phyloP scores from a whole-genome alignment of 2,797 vertebrate genomes.

The Smutsia temminckii region DNA sequence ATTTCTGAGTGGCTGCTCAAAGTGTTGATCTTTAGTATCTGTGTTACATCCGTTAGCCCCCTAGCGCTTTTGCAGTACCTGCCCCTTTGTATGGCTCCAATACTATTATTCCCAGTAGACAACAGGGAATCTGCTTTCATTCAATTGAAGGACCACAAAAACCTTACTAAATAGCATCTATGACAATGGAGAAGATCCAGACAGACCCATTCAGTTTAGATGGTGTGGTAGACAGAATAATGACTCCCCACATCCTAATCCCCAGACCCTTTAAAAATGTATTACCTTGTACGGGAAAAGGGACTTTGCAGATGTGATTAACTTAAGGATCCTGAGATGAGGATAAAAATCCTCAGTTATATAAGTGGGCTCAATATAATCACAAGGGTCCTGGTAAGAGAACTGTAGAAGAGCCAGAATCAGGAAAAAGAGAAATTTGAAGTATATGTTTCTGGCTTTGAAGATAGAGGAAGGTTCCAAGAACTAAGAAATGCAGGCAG shows the following conservation, averaged over 20 bases:
- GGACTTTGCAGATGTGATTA: background rate
- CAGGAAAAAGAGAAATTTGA: background rate
- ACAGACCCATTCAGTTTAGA: background rate
- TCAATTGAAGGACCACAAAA: background rate
- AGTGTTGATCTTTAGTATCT: background rate
- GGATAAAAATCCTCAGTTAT: background rate
- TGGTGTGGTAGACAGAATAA: background rate
- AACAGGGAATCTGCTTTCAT: background rate
- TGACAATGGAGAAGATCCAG: background rate
- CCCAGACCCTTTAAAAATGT: background rate
- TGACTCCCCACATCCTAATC: background rate
- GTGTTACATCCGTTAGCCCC: background rate
- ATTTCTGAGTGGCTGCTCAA: background rate
- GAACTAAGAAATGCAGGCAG: background rate
- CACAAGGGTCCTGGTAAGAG: background rate
- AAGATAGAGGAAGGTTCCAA: background rate
- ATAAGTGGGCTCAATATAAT: background rate
- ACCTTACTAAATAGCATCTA: background rate
- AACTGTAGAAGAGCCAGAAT: background rate
- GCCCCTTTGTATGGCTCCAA: background rate
- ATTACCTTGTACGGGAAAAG: background rate
- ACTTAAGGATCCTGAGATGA: background rate
- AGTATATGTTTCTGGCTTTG: background rate
- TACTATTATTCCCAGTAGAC: background rate
- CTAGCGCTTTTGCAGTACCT: background rate